Conservation (phyloP, 2,113 vertebrate species). For the Takifugu flavidus region DNA sequence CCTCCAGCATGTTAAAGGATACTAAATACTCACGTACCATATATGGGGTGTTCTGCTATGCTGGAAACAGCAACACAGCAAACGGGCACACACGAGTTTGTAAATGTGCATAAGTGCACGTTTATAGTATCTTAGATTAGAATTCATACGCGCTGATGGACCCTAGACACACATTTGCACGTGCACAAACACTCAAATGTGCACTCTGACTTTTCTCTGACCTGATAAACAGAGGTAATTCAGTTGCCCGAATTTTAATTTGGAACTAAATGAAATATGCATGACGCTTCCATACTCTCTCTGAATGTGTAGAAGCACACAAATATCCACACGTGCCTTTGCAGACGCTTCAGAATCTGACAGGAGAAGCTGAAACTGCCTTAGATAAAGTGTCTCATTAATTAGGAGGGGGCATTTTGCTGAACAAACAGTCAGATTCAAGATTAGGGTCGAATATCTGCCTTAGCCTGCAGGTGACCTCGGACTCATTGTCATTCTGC, state of each 20-base stretch:
- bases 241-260: constrained; percentile 35
- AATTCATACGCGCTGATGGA: constrained; percentile 24
- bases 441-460: no score
- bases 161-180: background rate
- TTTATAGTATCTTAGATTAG: constrained; percentile 33
- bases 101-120: background rate
- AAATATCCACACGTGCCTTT: no score
- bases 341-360: no score
- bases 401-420: no score
- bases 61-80: no score
- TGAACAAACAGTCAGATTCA: no score
- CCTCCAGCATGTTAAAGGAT: background rate
- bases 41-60: background rate
- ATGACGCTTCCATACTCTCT: constrained; percentile 3
- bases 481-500: no score
- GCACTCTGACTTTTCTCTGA: constrained; percentile 16
- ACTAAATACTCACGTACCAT: constrained; percentile 8
- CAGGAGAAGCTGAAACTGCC: no score
- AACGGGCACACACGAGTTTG: background rate
- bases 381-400: no score
- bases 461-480: no score
- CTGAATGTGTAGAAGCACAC: background rate
- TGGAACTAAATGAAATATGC: constrained; percentile 37
- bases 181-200: constrained; percentile 12
- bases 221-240: constrained; percentile 34